Percentiles rank a stretch among this genome's conserved stretches.
These are phyloP conservation scores for Mixornis gularis DNA, from an alignment of 2,113 vertebrate genomes.

Conservation along the genomic window DNA sequence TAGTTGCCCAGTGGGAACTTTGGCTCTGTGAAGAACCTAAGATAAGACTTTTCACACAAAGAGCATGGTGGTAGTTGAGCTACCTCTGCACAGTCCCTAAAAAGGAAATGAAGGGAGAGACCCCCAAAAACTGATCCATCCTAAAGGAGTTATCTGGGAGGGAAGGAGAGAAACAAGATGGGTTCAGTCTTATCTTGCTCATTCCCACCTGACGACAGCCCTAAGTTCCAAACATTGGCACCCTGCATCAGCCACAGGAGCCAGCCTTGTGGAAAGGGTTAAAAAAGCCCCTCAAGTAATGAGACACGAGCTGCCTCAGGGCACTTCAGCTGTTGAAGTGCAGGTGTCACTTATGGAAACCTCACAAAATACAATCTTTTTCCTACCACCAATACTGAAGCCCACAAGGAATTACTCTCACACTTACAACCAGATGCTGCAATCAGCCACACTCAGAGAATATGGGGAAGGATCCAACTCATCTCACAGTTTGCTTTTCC, in stretches of 20 bases:
- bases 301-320: not conserved
- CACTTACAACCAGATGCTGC: slow-evolving; percentile 59
- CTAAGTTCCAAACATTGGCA: not conserved
- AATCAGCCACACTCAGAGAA: fast-evolving
- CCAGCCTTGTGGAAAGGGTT: not conserved
- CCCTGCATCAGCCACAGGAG: not conserved
- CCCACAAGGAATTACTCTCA: slow-evolving; percentile 47
- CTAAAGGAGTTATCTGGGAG: not conserved
- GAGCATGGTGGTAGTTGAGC: not conserved
- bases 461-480: not conserved
- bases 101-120: not conserved
- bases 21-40: not conserved
- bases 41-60: not conserved
- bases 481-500: not conserved
- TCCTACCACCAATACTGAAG: not conserved
- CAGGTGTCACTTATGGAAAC: slow-evolving; percentile 48
- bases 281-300: not conserved
- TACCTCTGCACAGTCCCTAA: not conserved
- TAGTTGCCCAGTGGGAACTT: not conserved
- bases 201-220: not conserved
- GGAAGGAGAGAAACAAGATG: not conserved
- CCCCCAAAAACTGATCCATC: not conserved
- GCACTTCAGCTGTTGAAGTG: slow-evolving; percentile 33
- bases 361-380: not conserved
- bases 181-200: not conserved